Evolutionary conservation across 2,113 vertebrate genomes (phyloP).

Genomic region (Plestiodon gilberti): DNA sequence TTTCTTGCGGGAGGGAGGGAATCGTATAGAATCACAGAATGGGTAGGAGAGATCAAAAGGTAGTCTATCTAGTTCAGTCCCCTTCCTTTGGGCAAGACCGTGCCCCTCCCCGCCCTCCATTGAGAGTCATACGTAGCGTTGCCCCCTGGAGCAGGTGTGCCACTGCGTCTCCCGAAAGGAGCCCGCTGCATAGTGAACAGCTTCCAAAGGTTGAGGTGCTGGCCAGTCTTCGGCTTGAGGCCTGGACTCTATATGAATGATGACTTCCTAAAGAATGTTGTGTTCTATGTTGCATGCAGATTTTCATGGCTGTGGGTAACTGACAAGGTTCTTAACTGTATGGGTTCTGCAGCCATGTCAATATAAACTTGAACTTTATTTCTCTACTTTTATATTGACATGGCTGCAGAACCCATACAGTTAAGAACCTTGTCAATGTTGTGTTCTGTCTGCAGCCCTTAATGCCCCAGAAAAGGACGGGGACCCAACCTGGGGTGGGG

Average conservation of each 20-base stretch:
- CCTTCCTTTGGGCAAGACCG: fast-evolving
- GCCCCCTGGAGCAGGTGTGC: background rate
- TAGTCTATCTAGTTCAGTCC: background rate
- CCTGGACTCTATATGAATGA: too few relatives aligned
- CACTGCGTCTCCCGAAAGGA: background rate
- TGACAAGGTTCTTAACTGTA: too few relatives aligned
- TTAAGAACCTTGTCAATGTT: too few relatives aligned
- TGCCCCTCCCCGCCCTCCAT: background rate
- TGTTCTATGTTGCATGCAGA: too few relatives aligned
- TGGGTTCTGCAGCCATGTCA: too few relatives aligned
- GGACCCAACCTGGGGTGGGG: background rate
- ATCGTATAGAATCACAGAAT: too few relatives aligned
- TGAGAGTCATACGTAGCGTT: background rate
- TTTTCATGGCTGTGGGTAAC: too few relatives aligned
- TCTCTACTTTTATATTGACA: too few relatives aligned
- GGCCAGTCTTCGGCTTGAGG: background rate
- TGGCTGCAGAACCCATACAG: too few relatives aligned
- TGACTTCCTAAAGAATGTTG: too few relatives aligned
- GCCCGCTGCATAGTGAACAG: background rate
- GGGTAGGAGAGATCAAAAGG: background rate
- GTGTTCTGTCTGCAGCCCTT: background rate
- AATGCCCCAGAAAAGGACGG: background rate
- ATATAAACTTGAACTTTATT: too few relatives aligned
- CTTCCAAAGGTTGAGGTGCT: background rate
- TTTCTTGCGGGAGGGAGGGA: background rate